Percentiles rank a stretch among this genome's conserved stretches.
These are phyloP conservation scores for Aegithalos caudatus DNA, from an alignment of 2,113 vertebrate species.

Conservation along the genomic window DNA sequence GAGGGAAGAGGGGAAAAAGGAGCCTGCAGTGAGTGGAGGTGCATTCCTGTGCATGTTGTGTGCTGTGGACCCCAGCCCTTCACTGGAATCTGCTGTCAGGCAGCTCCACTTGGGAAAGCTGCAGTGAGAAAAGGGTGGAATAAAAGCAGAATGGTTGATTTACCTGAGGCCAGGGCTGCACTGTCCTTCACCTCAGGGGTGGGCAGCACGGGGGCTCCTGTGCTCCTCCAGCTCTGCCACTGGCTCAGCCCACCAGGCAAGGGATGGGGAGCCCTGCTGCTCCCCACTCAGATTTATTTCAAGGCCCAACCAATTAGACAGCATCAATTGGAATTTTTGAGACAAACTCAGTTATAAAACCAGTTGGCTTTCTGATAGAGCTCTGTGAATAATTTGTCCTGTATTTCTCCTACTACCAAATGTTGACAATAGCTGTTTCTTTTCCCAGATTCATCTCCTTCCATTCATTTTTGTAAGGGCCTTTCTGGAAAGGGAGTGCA, in stretches of 20 bases:
- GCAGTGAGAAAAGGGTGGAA: neutral
- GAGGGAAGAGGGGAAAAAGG: neutral
- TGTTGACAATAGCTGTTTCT: neutral
- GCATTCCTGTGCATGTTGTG: fast-evolving
- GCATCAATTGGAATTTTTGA: neutral
- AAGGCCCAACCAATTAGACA: neutral
- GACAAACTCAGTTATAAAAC: neutral
- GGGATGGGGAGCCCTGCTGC: neutral
- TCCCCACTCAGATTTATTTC: neutral
- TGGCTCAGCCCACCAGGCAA: neutral
- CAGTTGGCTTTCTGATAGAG: neutral
- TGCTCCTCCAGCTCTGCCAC: neutral
- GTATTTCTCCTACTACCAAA: neutral
- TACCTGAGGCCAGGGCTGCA: neutral
- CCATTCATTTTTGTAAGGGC: neutral
- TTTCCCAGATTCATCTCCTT: neutral
- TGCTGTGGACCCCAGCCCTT: neutral
- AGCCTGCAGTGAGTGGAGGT: neutral
- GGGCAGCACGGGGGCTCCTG: neutral
- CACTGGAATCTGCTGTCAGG: neutral
- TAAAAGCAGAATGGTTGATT: neutral
- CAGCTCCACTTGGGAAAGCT: neutral
- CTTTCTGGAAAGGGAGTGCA: neutral
- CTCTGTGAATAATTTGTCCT: neutral
- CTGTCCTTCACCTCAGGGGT: neutral